Evolutionary conservation across 2,888 invertebrate genomes (phyloP).

Genomic region (Macaria liturata): DNA sequence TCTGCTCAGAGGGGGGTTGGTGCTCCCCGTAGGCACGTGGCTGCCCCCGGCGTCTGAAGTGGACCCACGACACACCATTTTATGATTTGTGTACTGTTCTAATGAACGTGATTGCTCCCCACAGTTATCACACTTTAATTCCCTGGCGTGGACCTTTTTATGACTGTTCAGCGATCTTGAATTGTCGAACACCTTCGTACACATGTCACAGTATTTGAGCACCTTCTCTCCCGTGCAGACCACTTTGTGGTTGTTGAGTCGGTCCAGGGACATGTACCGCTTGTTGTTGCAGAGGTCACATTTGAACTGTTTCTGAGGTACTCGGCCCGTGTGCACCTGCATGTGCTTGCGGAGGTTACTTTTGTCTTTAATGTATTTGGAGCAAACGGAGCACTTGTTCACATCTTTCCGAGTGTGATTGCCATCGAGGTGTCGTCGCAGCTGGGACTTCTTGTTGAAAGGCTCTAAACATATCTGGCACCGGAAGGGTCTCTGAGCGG

Average conservation of each 20-base stretch:
- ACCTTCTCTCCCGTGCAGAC: conserved; percentile 80
- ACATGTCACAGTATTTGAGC: conserved; percentile 81
- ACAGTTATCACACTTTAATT: conserved; percentile 78
- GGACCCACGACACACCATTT: conserved; percentile 71
- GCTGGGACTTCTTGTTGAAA: conserved; percentile 77
- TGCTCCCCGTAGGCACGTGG: conserved; percentile 42
- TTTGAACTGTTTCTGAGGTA: conserved; percentile 81
- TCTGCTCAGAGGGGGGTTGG: conserved; percentile 52
- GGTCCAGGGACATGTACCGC: conserved; percentile 79
- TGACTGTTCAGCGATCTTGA: conserved; percentile 80
- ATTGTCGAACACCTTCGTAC: conserved; percentile 81
- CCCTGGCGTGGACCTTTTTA: conserved; percentile 80
- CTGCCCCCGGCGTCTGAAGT: conserved; percentile 60
- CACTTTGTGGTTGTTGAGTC: conserved; percentile 80
- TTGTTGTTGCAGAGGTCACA: conserved; percentile 82
- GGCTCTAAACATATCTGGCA: conserved; percentile 81
- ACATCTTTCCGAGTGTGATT: conserved; percentile 80
- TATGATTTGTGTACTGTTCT: conserved; percentile 79
- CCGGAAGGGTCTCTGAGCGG: conserved; percentile 79
- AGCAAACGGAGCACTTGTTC: conserved; percentile 80
- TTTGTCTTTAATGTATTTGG: conserved; percentile 82
- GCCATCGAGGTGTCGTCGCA: conserved; percentile 78
- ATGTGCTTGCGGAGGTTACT: conserved; percentile 81
- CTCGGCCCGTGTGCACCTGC: conserved; percentile 81
- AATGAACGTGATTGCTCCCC: conserved; percentile 79